Conservation (phyloP, 2,888 invertebrate genomes). For the Synergus laeviventris region DNA sequence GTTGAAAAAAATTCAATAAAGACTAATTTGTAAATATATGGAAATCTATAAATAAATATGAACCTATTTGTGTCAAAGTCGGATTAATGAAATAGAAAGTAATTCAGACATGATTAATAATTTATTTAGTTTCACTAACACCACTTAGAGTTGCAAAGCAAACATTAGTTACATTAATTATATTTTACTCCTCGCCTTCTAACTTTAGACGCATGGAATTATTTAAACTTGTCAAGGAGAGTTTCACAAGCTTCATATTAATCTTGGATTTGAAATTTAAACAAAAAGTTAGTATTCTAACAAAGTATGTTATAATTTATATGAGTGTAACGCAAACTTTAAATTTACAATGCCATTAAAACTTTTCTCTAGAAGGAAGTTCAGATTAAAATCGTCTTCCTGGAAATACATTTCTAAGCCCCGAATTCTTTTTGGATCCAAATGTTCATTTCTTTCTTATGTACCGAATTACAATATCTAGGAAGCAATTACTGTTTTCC, state of each 20-base stretch:
- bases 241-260: neutral
- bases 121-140: too few species aligned
- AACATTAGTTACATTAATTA: too few species aligned
- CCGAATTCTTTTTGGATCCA: neutral
- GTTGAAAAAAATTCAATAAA: neutral
- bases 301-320: neutral
- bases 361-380: neutral
- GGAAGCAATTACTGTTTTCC: neutral
- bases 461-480: neutral
- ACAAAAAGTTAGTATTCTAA: neutral
- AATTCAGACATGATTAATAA: too few species aligned
- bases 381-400: neutral
- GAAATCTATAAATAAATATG: too few species aligned
- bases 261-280: neutral
- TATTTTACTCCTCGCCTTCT: neutral
- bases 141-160: too few species aligned
- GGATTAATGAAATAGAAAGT: too few species aligned
- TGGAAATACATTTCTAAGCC: neutral
- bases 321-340: neutral
- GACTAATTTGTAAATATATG: too few species aligned
- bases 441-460: neutral
- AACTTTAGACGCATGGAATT: neutral
- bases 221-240: neutral
- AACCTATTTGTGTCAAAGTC: too few species aligned
- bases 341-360: neutral